A percentile compares a stretch with the other conserved stretches of the same genome.
These are phyloP conservation scores for Solenopsis fugax DNA, from an alignment of 1,140 invertebrate species.

Conservation along the genomic window DNA sequence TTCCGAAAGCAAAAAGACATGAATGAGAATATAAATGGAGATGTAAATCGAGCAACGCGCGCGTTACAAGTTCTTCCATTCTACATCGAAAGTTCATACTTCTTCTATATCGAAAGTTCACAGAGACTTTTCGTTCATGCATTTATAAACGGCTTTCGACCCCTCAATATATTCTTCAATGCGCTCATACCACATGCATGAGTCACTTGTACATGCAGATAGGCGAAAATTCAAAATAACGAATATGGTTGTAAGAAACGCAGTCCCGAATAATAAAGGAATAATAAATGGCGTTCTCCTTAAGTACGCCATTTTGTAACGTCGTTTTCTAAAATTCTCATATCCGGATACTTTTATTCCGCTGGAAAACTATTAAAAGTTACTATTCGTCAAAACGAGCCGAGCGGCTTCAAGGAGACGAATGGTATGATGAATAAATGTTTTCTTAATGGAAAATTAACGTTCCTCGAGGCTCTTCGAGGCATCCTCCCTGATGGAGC, in stretches of 20 bases:
- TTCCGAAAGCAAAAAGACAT: constrained; percentile 32
- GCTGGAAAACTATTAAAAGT: constrained; percentile 36
- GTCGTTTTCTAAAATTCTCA: background rate
- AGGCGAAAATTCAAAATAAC: constrained; percentile 54
- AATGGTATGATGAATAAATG: constrained; percentile 69
- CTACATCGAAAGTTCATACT: constrained; percentile 61
- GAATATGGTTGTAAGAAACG: constrained; percentile 27
- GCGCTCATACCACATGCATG: constrained; percentile 58
- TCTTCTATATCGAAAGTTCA: constrained; percentile 61
- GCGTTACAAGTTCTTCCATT: constrained; percentile 56
- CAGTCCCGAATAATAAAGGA: background rate
- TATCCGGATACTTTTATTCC: background rate
- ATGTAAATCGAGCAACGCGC: constrained; percentile 54
- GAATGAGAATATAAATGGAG: constrained; percentile 59
- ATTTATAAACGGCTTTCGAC: constrained; percentile 62
- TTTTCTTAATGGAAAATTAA: constrained; percentile 74
- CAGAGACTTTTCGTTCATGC: constrained; percentile 62
- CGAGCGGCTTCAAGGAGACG: background rate
- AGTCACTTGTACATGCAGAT: constrained; percentile 62
- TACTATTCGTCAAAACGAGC: background rate
- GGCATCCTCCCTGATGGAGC: constrained; percentile 38
- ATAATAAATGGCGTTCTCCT: background rate
- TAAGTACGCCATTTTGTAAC: background rate
- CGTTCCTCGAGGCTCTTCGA: constrained; percentile 59
- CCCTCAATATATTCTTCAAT: constrained; percentile 63